A percentile compares a stretch with the other conserved stretches of the same genome.
Conservation (phyloP, 1,140 invertebrate species). For the Bemisia tabaci region DNA sequence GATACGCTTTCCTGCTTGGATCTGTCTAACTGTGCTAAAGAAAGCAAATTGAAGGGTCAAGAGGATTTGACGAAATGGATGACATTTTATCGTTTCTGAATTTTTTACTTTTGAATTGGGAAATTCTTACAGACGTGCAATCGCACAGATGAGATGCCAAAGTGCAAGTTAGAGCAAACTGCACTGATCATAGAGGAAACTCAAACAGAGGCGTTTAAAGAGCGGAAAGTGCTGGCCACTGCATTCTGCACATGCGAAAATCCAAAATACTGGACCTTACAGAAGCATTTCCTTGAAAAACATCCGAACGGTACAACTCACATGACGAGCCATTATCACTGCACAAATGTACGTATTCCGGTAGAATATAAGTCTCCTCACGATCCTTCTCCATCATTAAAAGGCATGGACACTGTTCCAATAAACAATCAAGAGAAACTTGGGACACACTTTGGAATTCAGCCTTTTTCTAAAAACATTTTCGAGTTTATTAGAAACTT, state of each 20-base stretch:
- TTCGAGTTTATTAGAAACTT: too few relatives aligned
- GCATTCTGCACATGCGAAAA: constrained; percentile 15
- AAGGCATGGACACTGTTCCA: too few relatives aligned
- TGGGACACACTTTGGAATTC: too few relatives aligned
- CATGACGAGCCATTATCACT: constrained; percentile 11
- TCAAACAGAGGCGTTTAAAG: not conserved
- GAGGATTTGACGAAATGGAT: too few relatives aligned
- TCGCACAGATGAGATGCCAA: not conserved
- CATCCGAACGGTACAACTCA: constrained; percentile 11
- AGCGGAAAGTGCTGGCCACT: constrained; percentile 4
- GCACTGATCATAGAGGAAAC: constrained; percentile 22
- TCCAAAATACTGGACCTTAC: constrained; percentile 19
- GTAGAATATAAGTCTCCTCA: not conserved
- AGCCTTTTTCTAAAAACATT: too few relatives aligned
- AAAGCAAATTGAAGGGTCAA: too few relatives aligned
- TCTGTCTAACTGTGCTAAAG: too few relatives aligned
- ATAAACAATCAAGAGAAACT: too few relatives aligned
- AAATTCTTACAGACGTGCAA: not conserved
- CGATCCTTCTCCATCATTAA: constrained; percentile 2
- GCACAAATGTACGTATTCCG: constrained; percentile 13
- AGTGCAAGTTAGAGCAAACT: constrained; percentile 17
- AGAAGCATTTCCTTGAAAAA: constrained; percentile 8
- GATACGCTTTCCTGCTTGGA: too few relatives aligned
- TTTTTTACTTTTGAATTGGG: too few relatives aligned
- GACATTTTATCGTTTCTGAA: too few relatives aligned